A percentile compares a stretch with the other conserved stretches of the same genome.
Conservation (phyloP, 2,888 invertebrate species). For the Drosophila hamatofila region DNA sequence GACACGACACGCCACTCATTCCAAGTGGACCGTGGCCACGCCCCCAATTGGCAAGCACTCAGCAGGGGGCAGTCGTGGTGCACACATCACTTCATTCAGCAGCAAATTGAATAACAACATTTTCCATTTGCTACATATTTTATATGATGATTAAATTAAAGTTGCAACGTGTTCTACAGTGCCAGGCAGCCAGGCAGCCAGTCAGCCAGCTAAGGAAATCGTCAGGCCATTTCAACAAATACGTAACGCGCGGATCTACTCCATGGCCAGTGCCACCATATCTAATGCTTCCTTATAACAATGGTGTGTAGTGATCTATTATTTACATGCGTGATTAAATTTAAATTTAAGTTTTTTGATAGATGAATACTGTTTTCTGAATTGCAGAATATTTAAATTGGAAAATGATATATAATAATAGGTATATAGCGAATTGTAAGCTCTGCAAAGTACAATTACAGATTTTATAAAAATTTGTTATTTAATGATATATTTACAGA, state of each 20-base stretch:
- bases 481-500: neutral
- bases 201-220: conserved; percentile 21
- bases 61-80: conserved; percentile 6
- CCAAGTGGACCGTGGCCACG: conserved; percentile 49
- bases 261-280: conserved; percentile 8
- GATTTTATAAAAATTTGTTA: too few relatives aligned
- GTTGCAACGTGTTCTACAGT: conserved; percentile 55
- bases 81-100: conserved; percentile 74
- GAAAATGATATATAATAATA: neutral
- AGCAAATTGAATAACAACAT: conserved; percentile 78
- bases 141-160: conserved; percentile 76
- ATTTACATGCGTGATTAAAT: neutral
- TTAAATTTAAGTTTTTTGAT: neutral
- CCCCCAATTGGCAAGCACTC: conserved; percentile 10
- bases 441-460: too few relatives aligned
- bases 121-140: conserved; percentile 78
- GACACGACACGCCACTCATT: conserved; percentile 72
- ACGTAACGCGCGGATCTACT: conserved; percentile 22
- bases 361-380: neutral
- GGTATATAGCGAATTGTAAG: too few relatives aligned
- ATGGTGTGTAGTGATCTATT: neutral
- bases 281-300: conserved; percentile 2
- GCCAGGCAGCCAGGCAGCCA: conserved; percentile 1
- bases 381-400: neutral
- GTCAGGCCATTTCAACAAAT: conserved; percentile 25